Conservation (phyloP, 1,140 invertebrate genomes). For the Nomia melanderi region DNA sequence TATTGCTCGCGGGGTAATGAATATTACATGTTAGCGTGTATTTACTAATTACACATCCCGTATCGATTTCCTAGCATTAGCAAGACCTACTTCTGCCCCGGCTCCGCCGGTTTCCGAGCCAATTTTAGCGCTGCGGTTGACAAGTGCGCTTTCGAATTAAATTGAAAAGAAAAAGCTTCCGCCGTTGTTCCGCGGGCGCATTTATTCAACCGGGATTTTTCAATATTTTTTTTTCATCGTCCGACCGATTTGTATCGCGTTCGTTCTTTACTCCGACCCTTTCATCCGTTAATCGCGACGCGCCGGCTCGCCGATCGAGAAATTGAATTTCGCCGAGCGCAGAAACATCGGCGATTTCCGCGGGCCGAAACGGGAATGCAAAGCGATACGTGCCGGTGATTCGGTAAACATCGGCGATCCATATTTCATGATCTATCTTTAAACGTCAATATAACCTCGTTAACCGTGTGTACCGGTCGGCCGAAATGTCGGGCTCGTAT, state of each 20-base stretch:
- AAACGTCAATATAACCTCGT: slow-evolving; percentile 17
- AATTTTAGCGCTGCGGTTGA: too few relatives aligned
- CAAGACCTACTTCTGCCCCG: too few relatives aligned
- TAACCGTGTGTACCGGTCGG: slow-evolving; percentile 7
- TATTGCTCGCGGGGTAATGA: too few relatives aligned
- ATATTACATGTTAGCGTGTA: too few relatives aligned
- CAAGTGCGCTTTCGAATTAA: too few relatives aligned
- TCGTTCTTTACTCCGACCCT: neutral
- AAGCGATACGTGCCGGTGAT: slow-evolving; percentile 16
- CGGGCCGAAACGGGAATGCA: slow-evolving; percentile 4
- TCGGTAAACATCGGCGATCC: slow-evolving; percentile 38
- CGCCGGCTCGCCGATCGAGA: neutral
- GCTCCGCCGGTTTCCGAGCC: too few relatives aligned
- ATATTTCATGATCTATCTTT: slow-evolving; percentile 31
- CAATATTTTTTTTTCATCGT: too few relatives aligned
- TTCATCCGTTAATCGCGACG: neutral
- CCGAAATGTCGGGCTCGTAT: slow-evolving; percentile 32
- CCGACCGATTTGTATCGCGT: neutral
- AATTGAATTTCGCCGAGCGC: slow-evolving; percentile 1
- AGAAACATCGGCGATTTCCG: neutral
- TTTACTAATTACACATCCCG: too few relatives aligned
- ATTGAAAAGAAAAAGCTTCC: too few relatives aligned
- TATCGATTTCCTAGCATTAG: too few relatives aligned
- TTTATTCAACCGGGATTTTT: too few relatives aligned
- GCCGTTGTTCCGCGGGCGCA: too few relatives aligned